A percentile compares a stretch with the other conserved stretches of the same genome.
These are phyloP conservation scores for Setophaga petechia DNA, from an alignment of 2,113 vertebrate genomes.

Conservation along the genomic window DNA sequence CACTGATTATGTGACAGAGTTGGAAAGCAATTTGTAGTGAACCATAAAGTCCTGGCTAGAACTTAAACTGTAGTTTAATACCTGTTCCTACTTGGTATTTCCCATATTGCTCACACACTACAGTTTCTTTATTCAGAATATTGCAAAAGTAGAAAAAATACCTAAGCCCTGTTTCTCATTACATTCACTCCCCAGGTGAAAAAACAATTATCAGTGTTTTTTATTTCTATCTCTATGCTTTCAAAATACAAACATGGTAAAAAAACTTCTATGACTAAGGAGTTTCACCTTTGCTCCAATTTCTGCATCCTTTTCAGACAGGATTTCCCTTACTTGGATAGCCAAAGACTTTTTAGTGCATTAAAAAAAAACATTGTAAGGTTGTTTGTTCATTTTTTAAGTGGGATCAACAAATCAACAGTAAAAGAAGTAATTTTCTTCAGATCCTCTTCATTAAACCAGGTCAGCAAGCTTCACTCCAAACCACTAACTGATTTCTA, in stretches of 20 bases:
- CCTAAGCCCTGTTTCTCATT: background rate
- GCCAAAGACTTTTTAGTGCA: background rate
- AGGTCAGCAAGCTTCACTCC: background rate
- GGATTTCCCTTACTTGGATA: constrained; percentile 39
- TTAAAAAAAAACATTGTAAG: background rate
- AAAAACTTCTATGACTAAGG: background rate
- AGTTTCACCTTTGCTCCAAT: constrained; percentile 19
- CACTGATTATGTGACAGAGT: background rate
- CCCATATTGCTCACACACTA: background rate
- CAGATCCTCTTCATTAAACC: background rate
- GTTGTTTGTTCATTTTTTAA: background rate
- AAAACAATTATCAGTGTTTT: background rate
- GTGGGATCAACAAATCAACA: background rate
- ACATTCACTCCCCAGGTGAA: background rate
- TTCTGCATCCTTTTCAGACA: constrained; percentile 30
- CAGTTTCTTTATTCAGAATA: background rate
- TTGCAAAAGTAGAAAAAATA: background rate
- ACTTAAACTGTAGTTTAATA: background rate
- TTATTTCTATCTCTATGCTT: background rate
- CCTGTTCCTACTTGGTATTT: background rate
- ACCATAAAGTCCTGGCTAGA: background rate
- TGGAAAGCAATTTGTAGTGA: background rate
- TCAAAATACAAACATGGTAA: background rate
- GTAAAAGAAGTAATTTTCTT: background rate
- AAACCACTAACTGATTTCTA: background rate